Evolutionary conservation across 2,797 vertebrate genomes (phyloP), one percentile per base, ranked within the genome.

Genomic region (Hyperoplus immaculatus): DNA sequence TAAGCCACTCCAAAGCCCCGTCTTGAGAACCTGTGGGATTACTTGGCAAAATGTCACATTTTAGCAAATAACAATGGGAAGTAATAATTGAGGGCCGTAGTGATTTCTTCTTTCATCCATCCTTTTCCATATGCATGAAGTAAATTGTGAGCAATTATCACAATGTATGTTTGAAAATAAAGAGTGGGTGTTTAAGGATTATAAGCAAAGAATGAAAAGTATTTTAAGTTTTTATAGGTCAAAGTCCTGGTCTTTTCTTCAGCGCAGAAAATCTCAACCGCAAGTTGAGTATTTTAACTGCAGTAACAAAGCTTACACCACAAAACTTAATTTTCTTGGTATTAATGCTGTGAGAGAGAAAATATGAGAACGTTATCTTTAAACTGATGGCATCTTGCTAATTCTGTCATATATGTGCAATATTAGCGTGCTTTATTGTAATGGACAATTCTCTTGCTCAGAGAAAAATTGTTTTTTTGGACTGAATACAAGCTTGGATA

Each of bases 31-130:
- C 21, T 8, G 3, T 13, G 11, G n/a, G 11, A 72, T n/a, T 29
- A 71, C n/a, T 53, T 69, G 43, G 43, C 16, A 63, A 49, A 80
- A 42, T 12, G 9, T 76, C 39, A 69, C 21, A 6, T 65, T 77
- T 61, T 56, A 54, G 9, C 0, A 10, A 54, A 39, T 36, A 65
- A 63, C 50, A 12, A 61, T 72, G 39, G 10, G 0, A 18, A 11
- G 4, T 45, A 49, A 45, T 69, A 18, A 39, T 36, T 51, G 29
- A 29, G 29, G 29, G 29, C 29, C 29, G 2, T 29, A 42, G 1
- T 7, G 39, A 12, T 14, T 3, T 47, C 49, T 72, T 38, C 12
- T 50, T 66, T 66, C 1, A 72, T 61, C n/a, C 39, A 15, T 29
- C n/a, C 29, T 29, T 45, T 54, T 6, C 63, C 1, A 5, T 5